Evolutionary conservation across 2,888 invertebrate species (phyloP).

Genomic region (Cynaeus angustus): DNA sequence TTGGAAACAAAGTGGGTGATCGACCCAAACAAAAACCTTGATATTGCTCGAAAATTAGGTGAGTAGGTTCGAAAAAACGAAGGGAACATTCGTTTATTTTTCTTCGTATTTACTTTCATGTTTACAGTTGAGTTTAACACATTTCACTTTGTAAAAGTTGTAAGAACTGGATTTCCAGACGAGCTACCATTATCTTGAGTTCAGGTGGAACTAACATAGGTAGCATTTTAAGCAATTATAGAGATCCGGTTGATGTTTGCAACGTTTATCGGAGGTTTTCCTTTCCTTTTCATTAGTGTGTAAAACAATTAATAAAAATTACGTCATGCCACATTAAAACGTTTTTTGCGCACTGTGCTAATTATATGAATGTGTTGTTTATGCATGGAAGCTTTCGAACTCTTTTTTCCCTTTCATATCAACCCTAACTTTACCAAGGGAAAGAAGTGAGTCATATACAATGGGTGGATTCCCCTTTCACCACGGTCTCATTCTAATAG

Average conservation of each 20-base stretch:
- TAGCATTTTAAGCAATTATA: conserved; percentile 11
- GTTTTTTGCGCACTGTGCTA: conserved; percentile 1
- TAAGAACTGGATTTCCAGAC: conserved; percentile 24
- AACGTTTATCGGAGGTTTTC: conserved; percentile 11
- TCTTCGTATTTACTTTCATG: conserved; percentile 32
- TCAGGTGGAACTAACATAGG: conserved; percentile 11
- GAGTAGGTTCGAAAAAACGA: conserved; percentile 34
- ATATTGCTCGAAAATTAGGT: conserved; percentile 24
- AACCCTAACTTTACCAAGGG: not conserved
- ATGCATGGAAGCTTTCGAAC: not conserved
- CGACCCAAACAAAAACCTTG: conserved; percentile 46
- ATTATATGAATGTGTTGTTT: not conserved
- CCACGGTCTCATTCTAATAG: conserved; percentile 7
- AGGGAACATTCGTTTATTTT: conserved; percentile 31
- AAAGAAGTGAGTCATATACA: conserved; percentile 17
- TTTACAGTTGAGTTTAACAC: conserved; percentile 25
- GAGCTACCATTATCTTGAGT: conserved; percentile 8
- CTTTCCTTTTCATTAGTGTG: too few species aligned
- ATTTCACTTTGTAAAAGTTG: conserved; percentile 35
- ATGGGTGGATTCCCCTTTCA: not conserved
- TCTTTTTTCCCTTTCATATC: conserved; percentile 5
- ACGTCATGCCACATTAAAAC: not conserved
- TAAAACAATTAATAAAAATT: conserved; percentile 22
- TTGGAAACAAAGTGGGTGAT: conserved; percentile 42
- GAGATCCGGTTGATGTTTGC: conserved; percentile 3